Conservation (phyloP, 2,888 invertebrate species). For the Erpobdella octoculata region DNA sequence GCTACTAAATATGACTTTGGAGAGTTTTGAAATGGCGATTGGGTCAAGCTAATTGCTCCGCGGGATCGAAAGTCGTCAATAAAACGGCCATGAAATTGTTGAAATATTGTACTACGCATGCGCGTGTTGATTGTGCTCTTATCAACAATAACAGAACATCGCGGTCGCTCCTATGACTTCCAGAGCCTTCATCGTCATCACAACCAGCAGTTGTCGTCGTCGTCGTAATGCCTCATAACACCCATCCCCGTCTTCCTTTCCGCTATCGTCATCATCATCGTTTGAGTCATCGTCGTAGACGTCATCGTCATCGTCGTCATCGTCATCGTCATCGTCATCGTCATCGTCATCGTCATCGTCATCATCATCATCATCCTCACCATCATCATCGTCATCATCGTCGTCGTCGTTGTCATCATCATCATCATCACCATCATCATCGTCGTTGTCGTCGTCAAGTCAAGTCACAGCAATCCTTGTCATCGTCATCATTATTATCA, state of each 20-base stretch:
- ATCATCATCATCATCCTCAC: conserved; percentile 14
- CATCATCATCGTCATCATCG: conserved; percentile 11
- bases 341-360: conserved; percentile 9
- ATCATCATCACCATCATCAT: conserved; percentile 17
- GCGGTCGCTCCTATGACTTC: too few species aligned
- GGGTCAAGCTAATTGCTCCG: too few species aligned
- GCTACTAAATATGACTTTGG: too few species aligned
- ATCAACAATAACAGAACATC: too few species aligned
- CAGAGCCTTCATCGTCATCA: conserved; percentile 4
- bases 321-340: conserved; percentile 4
- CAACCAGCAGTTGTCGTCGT: background rate
- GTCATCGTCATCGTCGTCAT: background rate
- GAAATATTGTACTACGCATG: too few species aligned
- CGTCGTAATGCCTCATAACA: background rate
- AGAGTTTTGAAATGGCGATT: too few species aligned
- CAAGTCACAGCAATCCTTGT: too few species aligned
- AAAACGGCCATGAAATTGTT: too few species aligned
- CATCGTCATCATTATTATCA: too few species aligned
- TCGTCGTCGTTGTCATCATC: conserved; percentile 6
- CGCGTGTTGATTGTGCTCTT: too few species aligned
- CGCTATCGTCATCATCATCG: background rate
- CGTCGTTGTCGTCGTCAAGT: background rate
- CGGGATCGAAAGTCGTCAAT: too few species aligned
- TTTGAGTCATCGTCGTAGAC: background rate
- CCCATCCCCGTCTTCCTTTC: background rate